These are phyloP conservation scores for Oxyteleia sp. DNA, from an alignment of 2,888 invertebrate genomes.

Conservation along the genomic window DNA sequence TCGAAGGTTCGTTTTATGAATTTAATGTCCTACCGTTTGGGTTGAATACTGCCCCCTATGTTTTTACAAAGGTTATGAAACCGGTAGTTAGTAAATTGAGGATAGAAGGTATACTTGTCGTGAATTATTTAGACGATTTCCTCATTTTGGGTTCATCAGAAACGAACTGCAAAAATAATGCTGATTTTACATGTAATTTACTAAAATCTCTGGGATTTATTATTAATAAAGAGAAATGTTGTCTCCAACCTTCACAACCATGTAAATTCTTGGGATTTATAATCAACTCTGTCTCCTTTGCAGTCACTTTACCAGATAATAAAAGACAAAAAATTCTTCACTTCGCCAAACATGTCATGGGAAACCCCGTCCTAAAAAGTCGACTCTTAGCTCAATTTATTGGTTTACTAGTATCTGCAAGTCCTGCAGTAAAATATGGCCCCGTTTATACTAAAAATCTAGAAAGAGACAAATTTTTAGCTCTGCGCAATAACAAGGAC, in stretches of 20 bases:
- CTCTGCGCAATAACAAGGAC: not conserved
- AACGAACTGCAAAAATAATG: slow-evolving; percentile 18
- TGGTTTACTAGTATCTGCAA: not conserved
- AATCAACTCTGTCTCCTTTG: slow-evolving; percentile 20
- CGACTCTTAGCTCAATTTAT: not conserved
- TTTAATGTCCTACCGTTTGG: slow-evolving; percentile 68
- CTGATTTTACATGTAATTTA: slow-evolving; percentile 18
- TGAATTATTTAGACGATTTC: slow-evolving; percentile 60
- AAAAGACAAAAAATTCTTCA: not conserved
- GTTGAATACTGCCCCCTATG: slow-evolving; percentile 35
- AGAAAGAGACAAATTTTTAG: too few relatives aligned
- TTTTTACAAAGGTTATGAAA: slow-evolving; percentile 59
- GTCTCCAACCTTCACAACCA: not conserved
- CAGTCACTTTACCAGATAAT: not conserved
- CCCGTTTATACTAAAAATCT: not conserved
- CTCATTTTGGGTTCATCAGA: slow-evolving; percentile 20
- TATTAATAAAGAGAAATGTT: slow-evolving; percentile 9
- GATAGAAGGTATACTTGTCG: slow-evolving; percentile 24
- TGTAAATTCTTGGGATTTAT: slow-evolving; percentile 30
- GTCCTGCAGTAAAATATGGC: not conserved
- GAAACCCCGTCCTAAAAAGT: too few relatives aligned
- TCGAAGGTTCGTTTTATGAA: slow-evolving; percentile 40
- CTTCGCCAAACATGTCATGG: too few relatives aligned
- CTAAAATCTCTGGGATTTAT: slow-evolving; percentile 46
- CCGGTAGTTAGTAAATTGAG: slow-evolving; percentile 39